Conservation (phyloP, 2,113 vertebrate species). For the Anseranas semipalmata region DNA sequence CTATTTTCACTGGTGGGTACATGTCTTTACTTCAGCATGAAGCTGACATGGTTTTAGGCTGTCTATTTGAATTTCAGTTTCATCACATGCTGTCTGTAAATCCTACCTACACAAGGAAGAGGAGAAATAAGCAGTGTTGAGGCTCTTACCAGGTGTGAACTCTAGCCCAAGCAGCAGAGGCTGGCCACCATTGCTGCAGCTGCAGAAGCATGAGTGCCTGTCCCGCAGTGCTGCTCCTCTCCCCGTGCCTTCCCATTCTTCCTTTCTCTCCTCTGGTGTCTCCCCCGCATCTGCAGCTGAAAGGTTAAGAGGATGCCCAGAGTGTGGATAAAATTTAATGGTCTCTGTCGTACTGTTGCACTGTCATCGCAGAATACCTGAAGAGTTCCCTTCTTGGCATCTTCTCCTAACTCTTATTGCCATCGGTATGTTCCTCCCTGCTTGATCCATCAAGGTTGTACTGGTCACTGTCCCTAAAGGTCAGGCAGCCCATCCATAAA, state of each 20-base stretch:
- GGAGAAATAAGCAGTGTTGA: not conserved
- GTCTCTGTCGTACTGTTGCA: not conserved
- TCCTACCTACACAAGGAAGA: not conserved
- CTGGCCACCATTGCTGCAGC: not conserved
- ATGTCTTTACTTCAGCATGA: not conserved
- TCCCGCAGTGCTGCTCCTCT: not conserved
- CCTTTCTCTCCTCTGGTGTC: not conserved
- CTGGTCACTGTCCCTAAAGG: not conserved
- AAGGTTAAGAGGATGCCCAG: not conserved
- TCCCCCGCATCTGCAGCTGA: not conserved
- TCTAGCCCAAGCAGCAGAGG: not conserved
- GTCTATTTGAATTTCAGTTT: not conserved
- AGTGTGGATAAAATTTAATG: not conserved
- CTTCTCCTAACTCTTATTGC: not conserved
- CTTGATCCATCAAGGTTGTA: rapidly evolving
- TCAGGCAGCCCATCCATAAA: not conserved
- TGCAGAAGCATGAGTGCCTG: rapidly evolving
- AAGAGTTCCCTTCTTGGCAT: not conserved
- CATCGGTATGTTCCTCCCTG: not conserved
- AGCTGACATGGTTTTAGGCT: not conserved
- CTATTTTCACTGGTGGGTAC: not conserved
- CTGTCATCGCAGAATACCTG: not conserved
- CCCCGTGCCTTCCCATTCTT: not conserved
- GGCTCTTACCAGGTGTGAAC: rapidly evolving
- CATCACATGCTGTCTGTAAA: not conserved